These are phyloP conservation scores for Sphinx pinastri DNA, from an alignment of 2,888 invertebrate species.

Conservation along the genomic window DNA sequence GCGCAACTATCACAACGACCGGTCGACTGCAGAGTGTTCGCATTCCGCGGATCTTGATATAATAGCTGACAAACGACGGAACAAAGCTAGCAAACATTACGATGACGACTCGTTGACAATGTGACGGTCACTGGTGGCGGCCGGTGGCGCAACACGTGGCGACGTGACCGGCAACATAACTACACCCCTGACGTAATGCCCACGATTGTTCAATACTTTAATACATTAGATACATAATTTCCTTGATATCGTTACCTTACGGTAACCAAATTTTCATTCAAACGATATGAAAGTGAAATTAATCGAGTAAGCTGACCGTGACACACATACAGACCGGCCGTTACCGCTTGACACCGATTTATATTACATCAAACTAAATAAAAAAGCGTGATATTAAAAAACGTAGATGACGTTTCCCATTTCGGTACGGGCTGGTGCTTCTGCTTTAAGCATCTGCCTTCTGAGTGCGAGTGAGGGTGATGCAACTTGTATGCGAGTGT, in stretches of 20 bases:
- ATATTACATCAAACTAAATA: constrained; percentile 1
- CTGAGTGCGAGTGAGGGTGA: background rate
- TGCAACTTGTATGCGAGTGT: background rate
- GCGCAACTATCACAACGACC: constrained; percentile 9
- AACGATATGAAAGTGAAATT: constrained; percentile 24
- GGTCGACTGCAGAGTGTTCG: background rate
- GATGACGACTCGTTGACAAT: background rate
- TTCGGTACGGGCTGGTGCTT: background rate
- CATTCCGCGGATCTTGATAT: background rate
- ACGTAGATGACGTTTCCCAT: background rate
- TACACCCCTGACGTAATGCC: constrained; percentile 2
- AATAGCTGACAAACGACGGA: background rate
- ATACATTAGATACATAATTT: constrained; percentile 22
- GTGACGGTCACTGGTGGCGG: background rate
- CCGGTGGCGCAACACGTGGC: constrained; percentile 5
- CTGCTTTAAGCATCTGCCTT: too few relatives aligned
- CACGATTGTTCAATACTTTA: constrained; percentile 11
- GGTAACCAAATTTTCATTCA: constrained; percentile 16
- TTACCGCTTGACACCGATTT: constrained; percentile 9
- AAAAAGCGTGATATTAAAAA: background rate
- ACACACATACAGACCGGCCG: constrained; percentile 17
- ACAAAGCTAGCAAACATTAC: background rate
- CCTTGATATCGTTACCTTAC: constrained; percentile 17
- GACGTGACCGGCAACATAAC: constrained; percentile 6
- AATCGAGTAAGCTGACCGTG: constrained; percentile 14